Evolutionary conservation across 2,113 vertebrate genomes (phyloP).

Genomic region (Dicrurus megarhynchus): DNA sequence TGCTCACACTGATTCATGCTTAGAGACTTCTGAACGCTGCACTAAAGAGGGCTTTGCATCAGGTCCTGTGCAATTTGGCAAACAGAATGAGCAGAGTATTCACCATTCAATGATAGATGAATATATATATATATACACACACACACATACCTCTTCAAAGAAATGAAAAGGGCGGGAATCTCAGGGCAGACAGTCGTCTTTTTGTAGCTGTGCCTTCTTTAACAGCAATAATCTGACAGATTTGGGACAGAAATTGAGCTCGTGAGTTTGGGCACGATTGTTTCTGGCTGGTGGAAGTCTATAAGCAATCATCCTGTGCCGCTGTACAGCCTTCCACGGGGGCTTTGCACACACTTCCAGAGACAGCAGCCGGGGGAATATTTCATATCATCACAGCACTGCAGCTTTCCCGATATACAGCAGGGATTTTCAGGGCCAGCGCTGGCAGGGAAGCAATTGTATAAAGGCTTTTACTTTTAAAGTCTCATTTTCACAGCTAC

Average conservation of each 20-base stretch:
- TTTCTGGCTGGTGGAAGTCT: neutral
- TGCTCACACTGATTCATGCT: neutral
- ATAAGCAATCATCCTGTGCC: neutral
- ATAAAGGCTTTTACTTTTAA: neutral
- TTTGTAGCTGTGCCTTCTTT: neutral
- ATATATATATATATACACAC: fast-evolving
- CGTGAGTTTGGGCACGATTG: neutral
- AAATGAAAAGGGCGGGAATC: neutral
- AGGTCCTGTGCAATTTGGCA: neutral
- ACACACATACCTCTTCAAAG: neutral
- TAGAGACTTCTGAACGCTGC: neutral
- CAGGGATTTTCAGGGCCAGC: neutral
- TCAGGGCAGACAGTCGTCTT: neutral
- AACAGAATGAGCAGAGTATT: neutral
- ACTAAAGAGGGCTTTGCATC: neutral
- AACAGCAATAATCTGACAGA: neutral
- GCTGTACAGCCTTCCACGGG: neutral
- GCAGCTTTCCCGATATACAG: neutral
- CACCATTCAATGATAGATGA: neutral
- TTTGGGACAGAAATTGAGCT: neutral
- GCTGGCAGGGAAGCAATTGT: neutral
- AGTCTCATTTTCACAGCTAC: neutral
- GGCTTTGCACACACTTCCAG: neutral
- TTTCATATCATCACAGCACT: neutral
- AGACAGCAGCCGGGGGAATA: neutral